These are phyloP conservation scores for Poicephalus meyeri DNA, from an alignment of 2,113 vertebrate genomes.

Conservation along the genomic window DNA sequence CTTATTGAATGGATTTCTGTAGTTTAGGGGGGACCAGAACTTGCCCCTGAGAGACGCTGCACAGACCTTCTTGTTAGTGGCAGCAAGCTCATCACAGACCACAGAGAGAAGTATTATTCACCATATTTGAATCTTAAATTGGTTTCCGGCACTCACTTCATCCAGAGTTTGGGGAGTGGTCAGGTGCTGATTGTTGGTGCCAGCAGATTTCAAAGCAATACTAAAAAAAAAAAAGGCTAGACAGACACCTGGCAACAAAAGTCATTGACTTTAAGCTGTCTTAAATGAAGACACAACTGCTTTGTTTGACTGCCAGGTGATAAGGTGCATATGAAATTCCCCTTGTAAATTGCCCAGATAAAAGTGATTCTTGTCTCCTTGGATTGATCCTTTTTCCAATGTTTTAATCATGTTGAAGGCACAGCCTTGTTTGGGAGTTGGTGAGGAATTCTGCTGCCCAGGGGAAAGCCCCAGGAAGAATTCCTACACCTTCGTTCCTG, in stretches of 20 bases:
- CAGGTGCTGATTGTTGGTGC: constrained; percentile 13
- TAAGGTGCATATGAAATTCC: constrained; percentile 72
- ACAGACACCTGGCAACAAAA: constrained; percentile 55
- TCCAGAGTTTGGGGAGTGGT: constrained; percentile 26
- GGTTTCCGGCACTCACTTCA: background rate
- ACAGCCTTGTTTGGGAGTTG: background rate
- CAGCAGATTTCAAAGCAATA: constrained; percentile 57
- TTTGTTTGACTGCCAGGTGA: constrained; percentile 69
- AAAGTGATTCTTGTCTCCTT: constrained; percentile 62
- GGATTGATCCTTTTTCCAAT: constrained; percentile 42
- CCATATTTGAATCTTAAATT: constrained; percentile 15
- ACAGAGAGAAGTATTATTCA: background rate
- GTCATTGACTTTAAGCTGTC: constrained; percentile 30
- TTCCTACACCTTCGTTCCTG: constrained; percentile 16
- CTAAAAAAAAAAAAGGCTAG: background rate
- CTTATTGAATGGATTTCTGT: background rate
- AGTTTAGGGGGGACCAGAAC: background rate
- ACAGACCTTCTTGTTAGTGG: background rate
- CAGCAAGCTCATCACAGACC: background rate
- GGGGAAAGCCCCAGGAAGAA: constrained; percentile 11
- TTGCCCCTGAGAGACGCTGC: background rate
- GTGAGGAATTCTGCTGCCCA: background rate
- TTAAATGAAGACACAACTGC: constrained; percentile 54
- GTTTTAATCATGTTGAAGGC: constrained; percentile 28
- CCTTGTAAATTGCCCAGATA: constrained; percentile 69